Percentiles rank a stretch among this genome's conserved stretches.
Evolutionary conservation across 2,888 invertebrate species (phyloP).

Genomic region (Neoascia interrupta): DNA sequence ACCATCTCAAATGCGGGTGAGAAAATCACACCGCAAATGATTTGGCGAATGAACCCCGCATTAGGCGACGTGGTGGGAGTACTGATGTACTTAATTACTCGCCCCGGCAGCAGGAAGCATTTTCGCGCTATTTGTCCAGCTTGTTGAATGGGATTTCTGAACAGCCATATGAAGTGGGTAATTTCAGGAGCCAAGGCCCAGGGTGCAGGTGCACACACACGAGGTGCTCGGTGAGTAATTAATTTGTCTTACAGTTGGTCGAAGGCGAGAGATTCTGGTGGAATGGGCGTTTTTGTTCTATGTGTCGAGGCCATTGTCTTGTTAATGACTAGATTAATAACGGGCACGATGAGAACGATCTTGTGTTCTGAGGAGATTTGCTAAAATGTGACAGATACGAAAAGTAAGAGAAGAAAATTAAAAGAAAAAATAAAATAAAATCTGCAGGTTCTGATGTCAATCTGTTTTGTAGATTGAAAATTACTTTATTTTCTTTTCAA

Average conservation of each 20-base stretch:
- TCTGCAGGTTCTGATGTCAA: too few relatives aligned
- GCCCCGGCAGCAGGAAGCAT: conserved; percentile 44
- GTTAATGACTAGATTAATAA: conserved; percentile 60
- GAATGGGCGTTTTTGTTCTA: conserved; percentile 26
- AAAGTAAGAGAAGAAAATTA: too few relatives aligned
- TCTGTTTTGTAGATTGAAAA: too few relatives aligned
- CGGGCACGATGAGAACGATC: conserved; percentile 21
- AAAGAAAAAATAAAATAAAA: too few relatives aligned
- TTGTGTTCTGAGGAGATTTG: too few relatives aligned
- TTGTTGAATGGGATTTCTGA: conserved; percentile 62
- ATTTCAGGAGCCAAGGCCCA: conserved; percentile 53
- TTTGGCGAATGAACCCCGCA: conserved; percentile 30
- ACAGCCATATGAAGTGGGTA: conserved; percentile 42
- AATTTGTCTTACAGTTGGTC: conserved; percentile 57
- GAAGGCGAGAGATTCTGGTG: conserved; percentile 6
- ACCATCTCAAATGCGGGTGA: conserved; percentile 56
- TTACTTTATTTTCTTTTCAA: too few relatives aligned
- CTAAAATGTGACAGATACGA: too few relatives aligned
- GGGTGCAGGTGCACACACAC: conserved; percentile 40
- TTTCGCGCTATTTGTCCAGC: conserved; percentile 66
- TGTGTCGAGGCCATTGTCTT: conserved; percentile 50
- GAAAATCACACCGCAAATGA: conserved; percentile 62
- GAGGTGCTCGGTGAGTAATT: conserved; percentile 35
- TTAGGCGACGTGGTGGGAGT: conserved; percentile 42
- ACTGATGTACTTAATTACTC: conserved; percentile 57